A percentile compares a stretch with the other conserved stretches of the same genome.
phyloP scores from a whole-genome alignment of 2,888 invertebrate genomes.

The Allygus modestus region DNA sequence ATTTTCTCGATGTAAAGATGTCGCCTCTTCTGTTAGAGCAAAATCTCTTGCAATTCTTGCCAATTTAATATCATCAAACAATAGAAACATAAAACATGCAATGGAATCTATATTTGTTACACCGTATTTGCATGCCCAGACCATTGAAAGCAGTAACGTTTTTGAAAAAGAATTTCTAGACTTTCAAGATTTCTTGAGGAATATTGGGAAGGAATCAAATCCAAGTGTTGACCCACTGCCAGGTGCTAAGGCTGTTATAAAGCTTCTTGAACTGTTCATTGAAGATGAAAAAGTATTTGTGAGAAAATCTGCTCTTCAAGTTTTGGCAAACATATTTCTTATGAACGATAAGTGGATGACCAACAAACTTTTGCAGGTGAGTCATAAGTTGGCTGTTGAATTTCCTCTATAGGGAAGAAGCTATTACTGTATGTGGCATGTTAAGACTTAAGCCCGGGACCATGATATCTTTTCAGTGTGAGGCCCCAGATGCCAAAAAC shows the following conservation, averaged over 20 bases:
- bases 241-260: slow-evolving; percentile 72
- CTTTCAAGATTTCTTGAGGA: slow-evolving; percentile 59
- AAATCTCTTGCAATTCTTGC: slow-evolving; percentile 80
- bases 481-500: no score
- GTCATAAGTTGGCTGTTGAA: neutral
- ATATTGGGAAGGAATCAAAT: slow-evolving; percentile 58
- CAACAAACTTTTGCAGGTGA: slow-evolving; percentile 67
- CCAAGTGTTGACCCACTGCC: slow-evolving; percentile 72
- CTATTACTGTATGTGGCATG: no score
- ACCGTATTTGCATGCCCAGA: slow-evolving; percentile 55
- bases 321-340: slow-evolving; percentile 73
- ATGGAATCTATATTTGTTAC: slow-evolving; percentile 69
- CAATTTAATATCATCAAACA: slow-evolving; percentile 74
- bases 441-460: no score
- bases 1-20: slow-evolving; percentile 78
- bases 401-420: no score
- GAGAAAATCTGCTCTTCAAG: slow-evolving; percentile 76
- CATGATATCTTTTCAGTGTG: no score
- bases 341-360: slow-evolving; percentile 67
- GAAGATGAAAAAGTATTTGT: slow-evolving; percentile 78
- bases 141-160: slow-evolving; percentile 41
- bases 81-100: slow-evolving; percentile 67
- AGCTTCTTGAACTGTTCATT: slow-evolving; percentile 74
- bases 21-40: slow-evolving; percentile 79
- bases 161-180: slow-evolving; percentile 65